Evolutionary conservation across 2,888 invertebrate species (phyloP), one percentile per base, ranked within the genome.

Genomic region (Coleophora deauratella): DNA sequence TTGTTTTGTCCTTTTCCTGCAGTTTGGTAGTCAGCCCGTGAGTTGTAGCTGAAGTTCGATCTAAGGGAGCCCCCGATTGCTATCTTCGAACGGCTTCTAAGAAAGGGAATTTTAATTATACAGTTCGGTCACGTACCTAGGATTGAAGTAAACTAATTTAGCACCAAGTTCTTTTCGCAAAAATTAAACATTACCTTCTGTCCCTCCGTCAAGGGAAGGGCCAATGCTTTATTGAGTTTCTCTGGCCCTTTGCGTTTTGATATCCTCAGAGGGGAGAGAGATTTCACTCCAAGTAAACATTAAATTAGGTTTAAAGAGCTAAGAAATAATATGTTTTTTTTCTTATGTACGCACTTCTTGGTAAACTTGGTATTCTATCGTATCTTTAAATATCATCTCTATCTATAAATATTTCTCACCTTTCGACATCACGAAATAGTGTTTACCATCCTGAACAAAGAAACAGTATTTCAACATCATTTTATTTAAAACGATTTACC

Each of bases 1-100:
- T 85, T 84, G 85, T 84, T 84, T 82, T 84, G 84, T 85, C 82
- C 84, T 79, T 81, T 79, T 73, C 79, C 66, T 77, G 71, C 81
- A 82, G 80, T 82, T 84, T 84, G 10, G 10, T 82, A 79, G 75
- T 79, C 73, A 71, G 70, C 72, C 72, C 65, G 74, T 79, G 78
- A 81, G 75, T 82, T 81, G 82, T 79, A 63, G 76, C 57, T 59
- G 64, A 65, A 60, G 66, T 81, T 80, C 82, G 80, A 82, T 84
- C 81, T 80, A 78, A 62, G 71, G 66, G 64, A 70, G 66, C 74
- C 67, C 58, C 66, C 70, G 77, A 78, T 81, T 80, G 71, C 71
- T 72, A 78, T 79, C 81, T 74, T 62, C 50, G 61, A 61, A 34
- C 62, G 63, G 59, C 63, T 59, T 63, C 61, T 62, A 57, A 50